Conservation (phyloP, 2,797 vertebrate species). For the Coregonus ussuriensis region DNA sequence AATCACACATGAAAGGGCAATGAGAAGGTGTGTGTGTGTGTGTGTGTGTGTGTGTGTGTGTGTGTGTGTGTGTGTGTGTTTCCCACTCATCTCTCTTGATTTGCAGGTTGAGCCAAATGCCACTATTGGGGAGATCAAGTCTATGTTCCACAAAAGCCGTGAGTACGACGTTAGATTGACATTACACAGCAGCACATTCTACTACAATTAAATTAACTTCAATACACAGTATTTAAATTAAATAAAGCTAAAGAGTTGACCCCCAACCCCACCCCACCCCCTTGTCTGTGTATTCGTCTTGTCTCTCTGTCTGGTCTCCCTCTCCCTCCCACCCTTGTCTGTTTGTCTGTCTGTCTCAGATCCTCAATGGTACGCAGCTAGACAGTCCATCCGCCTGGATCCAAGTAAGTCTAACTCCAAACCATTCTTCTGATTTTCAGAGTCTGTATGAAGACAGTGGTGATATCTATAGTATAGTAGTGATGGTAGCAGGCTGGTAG, state of each 20-base stretch:
- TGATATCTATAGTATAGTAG: not conserved
- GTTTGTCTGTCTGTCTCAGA: conserved; percentile 72
- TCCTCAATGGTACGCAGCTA: conserved; percentile 92
- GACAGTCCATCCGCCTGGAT: conserved; percentile 92
- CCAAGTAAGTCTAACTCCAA: conserved; percentile 77
- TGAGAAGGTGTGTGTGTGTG: too few species aligned
- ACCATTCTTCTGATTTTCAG: not conserved
- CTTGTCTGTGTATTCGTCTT: not conserved
- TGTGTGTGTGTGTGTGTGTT: conserved; percentile 18
- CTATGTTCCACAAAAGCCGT: conserved; percentile 92
- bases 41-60: too few species aligned
- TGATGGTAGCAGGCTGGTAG: too few species aligned
- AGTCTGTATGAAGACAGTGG: not conserved
- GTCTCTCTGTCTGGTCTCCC: too few species aligned
- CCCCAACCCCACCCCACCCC: too few species aligned
- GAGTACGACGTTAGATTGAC: conserved; percentile 61
- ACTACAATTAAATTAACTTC: not conserved
- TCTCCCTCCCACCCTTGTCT: not conserved
- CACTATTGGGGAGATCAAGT: conserved; percentile 93
- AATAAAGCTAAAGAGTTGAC: too few species aligned
- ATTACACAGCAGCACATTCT: not conserved
- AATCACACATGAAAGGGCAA: conserved; percentile 54
- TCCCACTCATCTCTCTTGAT: conserved; percentile 33
- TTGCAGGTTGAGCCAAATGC: conserved; percentile 93
- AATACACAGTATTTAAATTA: too few species aligned